Conservation (phyloP, 2,888 invertebrate species). For the Cheilosia vernalis region DNA sequence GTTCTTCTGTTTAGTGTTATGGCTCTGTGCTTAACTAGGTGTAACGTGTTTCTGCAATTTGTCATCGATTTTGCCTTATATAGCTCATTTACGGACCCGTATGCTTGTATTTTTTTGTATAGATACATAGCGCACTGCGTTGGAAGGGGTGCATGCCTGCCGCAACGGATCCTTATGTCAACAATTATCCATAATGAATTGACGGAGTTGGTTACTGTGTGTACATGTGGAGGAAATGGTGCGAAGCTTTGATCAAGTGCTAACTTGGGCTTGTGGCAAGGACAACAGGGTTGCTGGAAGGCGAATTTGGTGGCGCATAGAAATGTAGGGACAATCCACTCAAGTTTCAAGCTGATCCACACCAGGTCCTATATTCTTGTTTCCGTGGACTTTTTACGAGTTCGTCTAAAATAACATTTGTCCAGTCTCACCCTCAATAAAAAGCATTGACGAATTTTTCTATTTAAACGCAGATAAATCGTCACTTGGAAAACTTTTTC, state of each 20-base stretch:
- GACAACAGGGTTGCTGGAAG: too few species aligned
- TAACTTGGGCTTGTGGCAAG: background rate
- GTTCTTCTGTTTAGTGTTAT: slow-evolving; percentile 52
- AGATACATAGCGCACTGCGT: slow-evolving; percentile 2
- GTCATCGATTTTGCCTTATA: slow-evolving; percentile 82
- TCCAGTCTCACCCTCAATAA: too few species aligned
- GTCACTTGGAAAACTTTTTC: too few species aligned
- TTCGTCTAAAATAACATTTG: too few species aligned
- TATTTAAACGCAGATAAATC: too few species aligned
- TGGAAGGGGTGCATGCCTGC: slow-evolving; percentile 55
- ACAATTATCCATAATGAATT: slow-evolving; percentile 70
- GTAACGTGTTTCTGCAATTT: slow-evolving; percentile 84
- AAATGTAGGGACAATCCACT: too few species aligned
- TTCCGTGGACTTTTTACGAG: too few species aligned
- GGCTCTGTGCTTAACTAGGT: slow-evolving; percentile 81
- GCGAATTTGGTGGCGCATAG: too few species aligned
- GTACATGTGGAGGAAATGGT: background rate
- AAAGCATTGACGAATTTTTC: too few species aligned
- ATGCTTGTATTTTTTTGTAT: slow-evolving; percentile 36
- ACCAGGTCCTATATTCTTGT: too few species aligned
- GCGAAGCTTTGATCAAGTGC: background rate
- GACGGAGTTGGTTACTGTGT: slow-evolving; percentile 20
- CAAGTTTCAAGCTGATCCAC: too few species aligned
- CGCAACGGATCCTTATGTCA: slow-evolving; percentile 69
- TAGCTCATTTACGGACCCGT: slow-evolving; percentile 68